Percentiles rank a stretch among this genome's conserved stretches.
Conservation (phyloP, 2,113 vertebrate genomes). For the Cynocephalus volans region DNA sequence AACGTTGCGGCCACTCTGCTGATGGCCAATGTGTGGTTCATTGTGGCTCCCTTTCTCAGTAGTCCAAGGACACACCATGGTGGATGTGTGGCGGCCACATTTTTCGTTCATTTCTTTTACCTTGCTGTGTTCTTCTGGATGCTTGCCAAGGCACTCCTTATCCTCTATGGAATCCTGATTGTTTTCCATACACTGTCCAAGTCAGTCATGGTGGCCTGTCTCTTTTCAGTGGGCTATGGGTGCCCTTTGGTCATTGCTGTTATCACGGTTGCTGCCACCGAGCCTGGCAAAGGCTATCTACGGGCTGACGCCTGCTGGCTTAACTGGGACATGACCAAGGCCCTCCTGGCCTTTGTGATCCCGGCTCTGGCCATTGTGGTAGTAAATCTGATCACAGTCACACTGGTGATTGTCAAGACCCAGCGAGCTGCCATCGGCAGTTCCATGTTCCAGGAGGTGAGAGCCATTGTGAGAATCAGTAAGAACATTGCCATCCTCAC, state of each 20-base stretch:
- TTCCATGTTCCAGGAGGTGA: slow-evolving; percentile 89
- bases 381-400: slow-evolving; percentile 92
- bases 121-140: slow-evolving; percentile 97
- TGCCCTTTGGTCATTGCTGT: slow-evolving; percentile 92
- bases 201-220: slow-evolving; percentile 87
- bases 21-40: slow-evolving; percentile 92
- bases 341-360: slow-evolving; percentile 94
- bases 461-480: slow-evolving; percentile 86
- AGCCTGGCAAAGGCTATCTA: slow-evolving; percentile 89
- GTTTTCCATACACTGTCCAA: slow-evolving; percentile 93
- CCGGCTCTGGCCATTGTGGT: slow-evolving; percentile 92
- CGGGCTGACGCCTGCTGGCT: slow-evolving; percentile 92
- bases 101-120: slow-evolving; percentile 96
- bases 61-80: slow-evolving; percentile 54
- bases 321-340: slow-evolving; percentile 92
- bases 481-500: slow-evolving; percentile 93
- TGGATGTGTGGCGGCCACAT: slow-evolving; percentile 91
- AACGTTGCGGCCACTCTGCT: slow-evolving; percentile 92
- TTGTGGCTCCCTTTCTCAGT: slow-evolving; percentile 85
- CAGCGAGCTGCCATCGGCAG: slow-evolving; percentile 86
- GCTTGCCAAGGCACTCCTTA: slow-evolving; percentile 92
- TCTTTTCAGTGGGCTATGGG: slow-evolving; percentile 92
- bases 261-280: slow-evolving; percentile 92
- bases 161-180: slow-evolving; percentile 92
- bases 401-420: slow-evolving; percentile 91